A percentile compares a stretch with the other conserved stretches of the same genome.
These are phyloP conservation scores for Drosophila santomea DNA, from an alignment of 1,140 invertebrate species.

Conservation along the genomic window DNA sequence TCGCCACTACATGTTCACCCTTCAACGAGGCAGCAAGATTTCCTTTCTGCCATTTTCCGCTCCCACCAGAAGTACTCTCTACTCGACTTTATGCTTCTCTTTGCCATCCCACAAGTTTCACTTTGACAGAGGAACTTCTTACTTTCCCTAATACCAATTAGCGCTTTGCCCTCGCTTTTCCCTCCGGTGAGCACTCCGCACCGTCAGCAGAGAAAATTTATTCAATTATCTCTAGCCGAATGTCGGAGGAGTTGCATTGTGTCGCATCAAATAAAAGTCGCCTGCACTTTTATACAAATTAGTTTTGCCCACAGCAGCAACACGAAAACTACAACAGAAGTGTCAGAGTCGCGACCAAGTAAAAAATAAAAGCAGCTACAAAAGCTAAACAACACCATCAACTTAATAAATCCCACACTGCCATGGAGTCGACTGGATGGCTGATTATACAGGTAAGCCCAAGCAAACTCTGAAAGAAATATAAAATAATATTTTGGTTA, in stretches of 20 bases:
- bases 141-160: conserved; percentile 52
- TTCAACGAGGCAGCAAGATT: background rate
- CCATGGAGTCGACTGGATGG: conserved; percentile 27
- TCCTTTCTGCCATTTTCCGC: background rate
- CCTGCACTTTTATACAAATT: conserved; percentile 77
- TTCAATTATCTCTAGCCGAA: conserved; percentile 63
- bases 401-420: conserved; percentile 58
- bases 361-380: conserved; percentile 5
- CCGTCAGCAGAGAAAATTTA: conserved; percentile 25
- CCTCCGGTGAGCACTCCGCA: background rate
- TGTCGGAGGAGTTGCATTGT: conserved; percentile 29
- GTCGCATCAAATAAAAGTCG: conserved; percentile 76
- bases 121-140: conserved; percentile 1
- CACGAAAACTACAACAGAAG: conserved; percentile 34
- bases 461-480: conserved; percentile 1
- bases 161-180: conserved; percentile 18
- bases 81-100: background rate
- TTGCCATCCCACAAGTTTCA: background rate
- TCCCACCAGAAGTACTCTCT: background rate
- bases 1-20: background rate
- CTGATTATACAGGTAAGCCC: conserved; percentile 60
- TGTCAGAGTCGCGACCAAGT: conserved; percentile 26
- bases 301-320: conserved; percentile 49
- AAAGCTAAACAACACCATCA: conserved; percentile 44
- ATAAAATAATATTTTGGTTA: no score